Percentiles rank a stretch among this genome's conserved stretches.
phyloP scores from a whole-genome alignment of 2,113 vertebrate genomes.

The Nettapus auritus region DNA sequence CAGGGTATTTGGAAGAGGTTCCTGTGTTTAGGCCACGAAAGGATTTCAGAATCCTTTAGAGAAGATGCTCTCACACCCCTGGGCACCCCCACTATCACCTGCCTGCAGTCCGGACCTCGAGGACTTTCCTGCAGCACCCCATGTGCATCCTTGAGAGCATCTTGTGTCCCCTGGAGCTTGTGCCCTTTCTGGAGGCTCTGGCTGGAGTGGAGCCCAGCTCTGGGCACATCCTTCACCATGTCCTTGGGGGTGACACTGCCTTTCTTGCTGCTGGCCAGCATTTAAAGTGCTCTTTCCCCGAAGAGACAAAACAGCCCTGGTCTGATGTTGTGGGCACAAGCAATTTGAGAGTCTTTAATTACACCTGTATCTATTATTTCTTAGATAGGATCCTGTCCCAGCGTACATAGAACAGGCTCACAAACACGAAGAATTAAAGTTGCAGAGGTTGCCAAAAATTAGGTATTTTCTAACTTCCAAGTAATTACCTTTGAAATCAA shows the following conservation, averaged over 20 bases:
- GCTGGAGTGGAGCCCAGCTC: too few species aligned
- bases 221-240: neutral
- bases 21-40: neutral
- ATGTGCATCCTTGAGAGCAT: too few species aligned
- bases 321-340: neutral
- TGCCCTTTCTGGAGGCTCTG: too few species aligned
- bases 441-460: neutral
- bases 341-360: neutral
- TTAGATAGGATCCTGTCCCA: neutral
- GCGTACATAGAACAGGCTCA: neutral
- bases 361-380: neutral
- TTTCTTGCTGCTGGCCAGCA: fast-evolving
- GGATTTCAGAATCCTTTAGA: neutral
- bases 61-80: fast-evolving
- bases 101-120: neutral
- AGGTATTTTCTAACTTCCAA: neutral
- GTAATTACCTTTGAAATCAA: neutral
- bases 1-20: neutral
- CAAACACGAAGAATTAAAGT: neutral
- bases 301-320: neutral
- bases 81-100: neutral
- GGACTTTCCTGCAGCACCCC: neutral
- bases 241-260: fast-evolving
- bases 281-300: neutral
- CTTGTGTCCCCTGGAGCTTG: too few species aligned